Percentiles rank a stretch among this genome's conserved stretches.
Conservation (phyloP, 2,113 vertebrate species). For the Laticauda colubrina region DNA sequence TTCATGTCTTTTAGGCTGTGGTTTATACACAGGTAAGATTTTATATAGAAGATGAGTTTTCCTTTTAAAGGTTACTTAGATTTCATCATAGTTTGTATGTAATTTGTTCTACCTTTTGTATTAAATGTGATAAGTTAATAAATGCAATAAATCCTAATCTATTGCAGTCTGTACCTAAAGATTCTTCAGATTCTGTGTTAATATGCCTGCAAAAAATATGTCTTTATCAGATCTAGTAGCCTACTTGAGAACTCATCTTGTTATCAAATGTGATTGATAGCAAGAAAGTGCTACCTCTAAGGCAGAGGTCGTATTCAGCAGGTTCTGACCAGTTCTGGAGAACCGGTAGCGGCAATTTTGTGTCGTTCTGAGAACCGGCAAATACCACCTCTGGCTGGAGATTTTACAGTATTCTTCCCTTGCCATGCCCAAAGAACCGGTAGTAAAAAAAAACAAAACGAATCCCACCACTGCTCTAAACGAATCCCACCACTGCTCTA, state of each 20-base stretch:
- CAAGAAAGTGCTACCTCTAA: background rate
- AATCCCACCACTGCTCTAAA: background rate
- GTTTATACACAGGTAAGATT: slow-evolving; percentile 42
- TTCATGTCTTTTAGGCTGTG: slow-evolving; percentile 23
- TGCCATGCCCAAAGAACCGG: no score
- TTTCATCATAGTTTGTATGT: slow-evolving; percentile 48
- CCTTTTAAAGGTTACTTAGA: slow-evolving; percentile 50
- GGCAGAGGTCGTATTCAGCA: no score
- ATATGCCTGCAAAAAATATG: no score
- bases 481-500: background rate
- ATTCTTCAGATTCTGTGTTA: background rate
- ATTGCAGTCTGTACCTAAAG: background rate
- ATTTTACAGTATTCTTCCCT: no score
- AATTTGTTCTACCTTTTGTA: slow-evolving; percentile 40
- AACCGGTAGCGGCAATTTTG: no score
- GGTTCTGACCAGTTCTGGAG: no score
- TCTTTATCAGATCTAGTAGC: background rate
- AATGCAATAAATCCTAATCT: slow-evolving; percentile 41
- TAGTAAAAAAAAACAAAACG: no score
- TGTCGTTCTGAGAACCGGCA: no score
- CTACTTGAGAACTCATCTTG: background rate
- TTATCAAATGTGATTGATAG: background rate
- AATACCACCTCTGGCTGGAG: no score
- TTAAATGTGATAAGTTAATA: slow-evolving; percentile 54
- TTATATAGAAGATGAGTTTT: slow-evolving; percentile 39